Evolutionary conservation across 1,140 invertebrate genomes (phyloP).

Genomic region (Pteromalus puparum): DNA sequence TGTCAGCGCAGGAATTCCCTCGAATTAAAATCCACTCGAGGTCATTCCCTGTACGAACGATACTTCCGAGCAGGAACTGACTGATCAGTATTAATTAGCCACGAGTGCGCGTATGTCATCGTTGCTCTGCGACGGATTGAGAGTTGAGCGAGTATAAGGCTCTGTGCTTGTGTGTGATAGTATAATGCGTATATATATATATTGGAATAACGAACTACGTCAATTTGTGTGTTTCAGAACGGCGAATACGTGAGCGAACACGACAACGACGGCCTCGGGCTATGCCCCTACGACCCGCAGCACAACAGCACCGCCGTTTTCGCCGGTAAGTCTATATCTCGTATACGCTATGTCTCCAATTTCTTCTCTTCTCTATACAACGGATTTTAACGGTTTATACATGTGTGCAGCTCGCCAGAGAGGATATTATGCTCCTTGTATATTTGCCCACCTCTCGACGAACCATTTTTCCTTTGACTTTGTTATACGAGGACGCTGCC

Average conservation of each 20-base stretch:
- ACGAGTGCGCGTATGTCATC: not conserved
- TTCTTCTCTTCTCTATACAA: too few species aligned
- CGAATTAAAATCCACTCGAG: not conserved
- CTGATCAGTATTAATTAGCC: constrained; percentile 41
- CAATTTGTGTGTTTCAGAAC: constrained; percentile 72
- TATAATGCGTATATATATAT: too few species aligned
- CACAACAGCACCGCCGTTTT: constrained; percentile 95
- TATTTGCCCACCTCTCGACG: not conserved
- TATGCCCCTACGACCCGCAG: constrained; percentile 94
- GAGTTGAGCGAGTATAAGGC: not conserved
- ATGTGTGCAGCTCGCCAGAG: not conserved
- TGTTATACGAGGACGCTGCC: not conserved
- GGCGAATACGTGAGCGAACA: constrained; percentile 75
- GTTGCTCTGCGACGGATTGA: constrained; percentile 23
- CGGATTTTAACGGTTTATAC: not conserved
- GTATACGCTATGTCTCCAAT: not conserved
- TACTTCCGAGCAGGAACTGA: constrained; percentile 43
- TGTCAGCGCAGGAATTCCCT: not conserved
- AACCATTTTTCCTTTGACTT: not conserved
- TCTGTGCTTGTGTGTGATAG: not conserved
- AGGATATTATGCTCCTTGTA: not conserved
- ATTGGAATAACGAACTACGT: constrained; percentile 31
- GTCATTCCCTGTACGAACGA: not conserved
- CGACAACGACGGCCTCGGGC: constrained; percentile 88
- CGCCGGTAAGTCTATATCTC: constrained; percentile 77